Evolutionary conservation across 1,140 invertebrate genomes (phyloP).

Genomic region (Wasmannia auropunctata): DNA sequence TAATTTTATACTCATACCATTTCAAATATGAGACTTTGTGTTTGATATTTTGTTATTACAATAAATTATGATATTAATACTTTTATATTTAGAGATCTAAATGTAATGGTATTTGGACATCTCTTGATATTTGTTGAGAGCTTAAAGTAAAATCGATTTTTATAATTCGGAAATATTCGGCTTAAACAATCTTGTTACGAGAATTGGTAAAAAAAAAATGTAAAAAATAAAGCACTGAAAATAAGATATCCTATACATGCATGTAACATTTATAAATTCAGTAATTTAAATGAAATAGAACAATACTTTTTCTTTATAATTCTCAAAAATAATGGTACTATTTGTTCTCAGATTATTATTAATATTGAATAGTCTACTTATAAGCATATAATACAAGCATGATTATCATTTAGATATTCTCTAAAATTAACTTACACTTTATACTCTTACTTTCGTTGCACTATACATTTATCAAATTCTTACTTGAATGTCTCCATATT

Average conservation of each 20-base stretch:
- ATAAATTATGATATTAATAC: background rate
- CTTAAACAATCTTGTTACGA: background rate
- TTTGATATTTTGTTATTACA: slow-evolving; percentile 33
- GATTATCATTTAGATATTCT: background rate
- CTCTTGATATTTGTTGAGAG: background rate
- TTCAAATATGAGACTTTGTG: slow-evolving; percentile 11
- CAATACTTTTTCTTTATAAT: background rate
- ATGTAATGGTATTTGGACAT: background rate
- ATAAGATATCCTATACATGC: background rate
- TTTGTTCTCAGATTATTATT: background rate
- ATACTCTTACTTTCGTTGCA: background rate
- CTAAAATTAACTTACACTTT: background rate
- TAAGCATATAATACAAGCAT: background rate
- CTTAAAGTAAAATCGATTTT: background rate
- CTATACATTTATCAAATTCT: background rate
- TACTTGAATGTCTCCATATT: slow-evolving; percentile 23
- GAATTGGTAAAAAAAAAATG: background rate
- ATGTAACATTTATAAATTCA: background rate
- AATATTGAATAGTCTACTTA: background rate
- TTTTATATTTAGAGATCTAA: slow-evolving; percentile 1
- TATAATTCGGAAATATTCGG: background rate
- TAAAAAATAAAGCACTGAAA: background rate
- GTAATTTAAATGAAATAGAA: background rate
- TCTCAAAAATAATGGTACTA: slow-evolving; percentile 11
- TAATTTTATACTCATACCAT: slow-evolving; percentile 15